These are phyloP conservation scores for Pelagia noctiluca DNA, from an alignment of 30 jellyfish, hydroid and myxozoan species.

Conservation along the genomic window DNA sequence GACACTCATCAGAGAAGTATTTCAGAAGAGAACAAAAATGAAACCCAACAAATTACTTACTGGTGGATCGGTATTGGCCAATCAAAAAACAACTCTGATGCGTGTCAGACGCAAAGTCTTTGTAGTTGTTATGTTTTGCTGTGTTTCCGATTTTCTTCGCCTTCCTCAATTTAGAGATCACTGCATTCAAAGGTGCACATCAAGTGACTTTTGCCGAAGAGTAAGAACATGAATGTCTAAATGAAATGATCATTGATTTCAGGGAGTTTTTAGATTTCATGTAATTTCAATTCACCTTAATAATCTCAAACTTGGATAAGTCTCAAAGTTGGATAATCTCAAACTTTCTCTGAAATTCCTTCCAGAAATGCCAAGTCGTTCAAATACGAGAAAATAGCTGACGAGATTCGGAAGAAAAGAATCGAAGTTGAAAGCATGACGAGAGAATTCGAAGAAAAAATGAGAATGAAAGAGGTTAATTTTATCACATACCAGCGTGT, in stretches of 20 bases:
- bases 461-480: slow-evolving; percentile 76
- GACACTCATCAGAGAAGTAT: no score
- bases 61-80: no score
- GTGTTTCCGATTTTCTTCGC: no score
- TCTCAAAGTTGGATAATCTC: neutral
- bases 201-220: neutral
- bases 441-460: slow-evolving; percentile 69
- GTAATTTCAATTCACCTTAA: neutral
- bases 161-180: no score
- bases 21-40: no score
- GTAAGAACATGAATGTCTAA: neutral
- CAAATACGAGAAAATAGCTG: slow-evolving; percentile 74
- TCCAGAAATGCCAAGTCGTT: slow-evolving; percentile 72
- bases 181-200: no score
- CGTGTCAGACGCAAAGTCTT: no score
- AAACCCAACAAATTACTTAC: no score
- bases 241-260: neutral
- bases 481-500: no score
- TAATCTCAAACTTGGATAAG: no score
- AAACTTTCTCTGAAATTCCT: neutral
- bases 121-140: no score
- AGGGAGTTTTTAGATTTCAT: neutral
- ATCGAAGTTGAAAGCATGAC: slow-evolving; percentile 76
- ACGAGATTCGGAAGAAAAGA: slow-evolving; percentile 57
- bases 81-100: no score